These are phyloP conservation scores for Nyctalus aviator DNA, from an alignment of 2,797 vertebrate genomes.

Conservation along the genomic window DNA sequence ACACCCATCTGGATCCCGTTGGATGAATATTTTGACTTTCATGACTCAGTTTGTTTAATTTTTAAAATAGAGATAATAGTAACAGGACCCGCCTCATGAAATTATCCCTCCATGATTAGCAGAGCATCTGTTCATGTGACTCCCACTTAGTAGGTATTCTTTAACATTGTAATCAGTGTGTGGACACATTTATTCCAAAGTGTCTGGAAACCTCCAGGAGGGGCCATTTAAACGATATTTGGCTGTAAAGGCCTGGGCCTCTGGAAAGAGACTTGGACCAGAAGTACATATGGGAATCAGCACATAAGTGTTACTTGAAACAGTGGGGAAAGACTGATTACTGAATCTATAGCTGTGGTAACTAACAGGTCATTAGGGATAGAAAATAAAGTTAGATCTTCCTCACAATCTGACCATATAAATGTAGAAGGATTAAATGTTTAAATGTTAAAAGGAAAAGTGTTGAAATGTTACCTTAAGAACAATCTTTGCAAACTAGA, in stretches of 20 bases:
- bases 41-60: neutral
- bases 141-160: neutral
- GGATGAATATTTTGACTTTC: neutral
- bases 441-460: neutral
- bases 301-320: neutral
- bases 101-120: neutral
- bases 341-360: neutral
- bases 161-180: no score
- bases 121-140: neutral
- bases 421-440: neutral
- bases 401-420: neutral
- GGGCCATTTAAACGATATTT: neutral
- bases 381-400: neutral
- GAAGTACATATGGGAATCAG: neutral
- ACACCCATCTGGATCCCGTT: neutral
- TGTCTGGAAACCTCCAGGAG: neutral
- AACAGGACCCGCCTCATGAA: neutral
- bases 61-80: neutral
- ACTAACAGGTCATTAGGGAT: neutral
- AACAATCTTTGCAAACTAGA: neutral
- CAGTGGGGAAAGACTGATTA: neutral
- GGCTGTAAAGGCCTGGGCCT: neutral
- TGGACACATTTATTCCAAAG: neutral
- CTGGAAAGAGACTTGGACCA: neutral
- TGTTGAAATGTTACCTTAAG: conserved; percentile 17